phyloP scores from a whole-genome alignment of 2,888 invertebrate genomes.

The Troilus luridus region DNA sequence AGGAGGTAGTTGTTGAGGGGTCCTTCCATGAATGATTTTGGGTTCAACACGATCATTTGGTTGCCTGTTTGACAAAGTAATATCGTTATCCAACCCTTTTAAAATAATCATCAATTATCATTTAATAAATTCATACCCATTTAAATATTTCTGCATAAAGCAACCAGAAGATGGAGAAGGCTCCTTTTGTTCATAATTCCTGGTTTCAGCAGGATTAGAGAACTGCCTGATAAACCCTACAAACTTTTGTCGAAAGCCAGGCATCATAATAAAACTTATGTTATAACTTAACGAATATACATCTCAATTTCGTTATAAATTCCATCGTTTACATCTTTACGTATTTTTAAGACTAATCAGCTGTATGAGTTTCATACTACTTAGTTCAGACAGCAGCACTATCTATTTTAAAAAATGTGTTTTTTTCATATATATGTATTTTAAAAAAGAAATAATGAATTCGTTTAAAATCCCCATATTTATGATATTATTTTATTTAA shows the following conservation, averaged over 20 bases:
- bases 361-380: neutral
- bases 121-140: slow-evolving; percentile 73
- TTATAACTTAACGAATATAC: neutral
- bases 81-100: neutral
- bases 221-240: slow-evolving; percentile 81
- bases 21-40: slow-evolving; percentile 79
- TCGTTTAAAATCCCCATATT: neutral
- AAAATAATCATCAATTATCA: neutral
- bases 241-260: slow-evolving; percentile 79
- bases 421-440: neutral
- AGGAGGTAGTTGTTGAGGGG: slow-evolving; percentile 78
- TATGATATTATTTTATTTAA: neutral
- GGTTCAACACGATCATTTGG: slow-evolving; percentile 71
- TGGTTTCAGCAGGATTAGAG: slow-evolving; percentile 76
- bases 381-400: neutral
- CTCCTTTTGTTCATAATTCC: slow-evolving; percentile 70
- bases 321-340: neutral
- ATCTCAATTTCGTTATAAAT: slow-evolving; percentile 5
- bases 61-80: slow-evolving; percentile 66
- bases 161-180: slow-evolving; percentile 68
- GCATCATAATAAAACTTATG: slow-evolving; percentile 71
- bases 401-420: neutral
- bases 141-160: slow-evolving; percentile 80
- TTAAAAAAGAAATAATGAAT: neutral
- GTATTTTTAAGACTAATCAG: slow-evolving; percentile 11